These are phyloP conservation scores for Luidia sarsii DNA, from an alignment of 53 echinoderm and acorn worm genomes.

Conservation along the genomic window DNA sequence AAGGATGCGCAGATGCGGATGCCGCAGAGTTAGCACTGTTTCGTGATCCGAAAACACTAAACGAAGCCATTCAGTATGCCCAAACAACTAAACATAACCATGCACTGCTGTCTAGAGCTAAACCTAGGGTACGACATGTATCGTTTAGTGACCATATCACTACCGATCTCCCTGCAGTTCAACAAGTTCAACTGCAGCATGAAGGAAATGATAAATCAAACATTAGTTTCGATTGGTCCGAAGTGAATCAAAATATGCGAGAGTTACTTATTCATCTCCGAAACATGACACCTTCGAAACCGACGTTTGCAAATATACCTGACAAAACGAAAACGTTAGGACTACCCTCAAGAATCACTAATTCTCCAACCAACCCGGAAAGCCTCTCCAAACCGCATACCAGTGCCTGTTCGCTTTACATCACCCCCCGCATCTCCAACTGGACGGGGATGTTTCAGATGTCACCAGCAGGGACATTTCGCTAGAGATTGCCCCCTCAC, in stretches of 20 bases:
- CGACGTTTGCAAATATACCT: no score
- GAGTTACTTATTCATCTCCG: not conserved
- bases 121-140: not conserved
- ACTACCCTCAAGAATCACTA: no score
- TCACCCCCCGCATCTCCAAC: no score
- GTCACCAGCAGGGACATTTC: no score
- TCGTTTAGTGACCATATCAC: not conserved
- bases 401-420: no score
- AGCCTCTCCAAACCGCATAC: not conserved
- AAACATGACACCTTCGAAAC: not conserved
- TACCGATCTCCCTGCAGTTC: not conserved
- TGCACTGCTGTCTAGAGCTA: not conserved
- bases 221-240: slow-evolving; percentile 13
- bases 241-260: not conserved
- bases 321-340: no score
- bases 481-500: no score
- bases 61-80: slow-evolving; percentile 1
- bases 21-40: slow-evolving; percentile 5
- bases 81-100: slow-evolving; percentile 9
- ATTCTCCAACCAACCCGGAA: not conserved
- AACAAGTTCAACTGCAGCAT: not conserved
- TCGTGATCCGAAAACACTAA: not conserved
- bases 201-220: not conserved
- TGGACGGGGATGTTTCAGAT: no score
- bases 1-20: not conserved